Evolutionary conservation across 2,113 vertebrate genomes (phyloP).

Genomic region (Coregonus clupeaformis): DNA sequence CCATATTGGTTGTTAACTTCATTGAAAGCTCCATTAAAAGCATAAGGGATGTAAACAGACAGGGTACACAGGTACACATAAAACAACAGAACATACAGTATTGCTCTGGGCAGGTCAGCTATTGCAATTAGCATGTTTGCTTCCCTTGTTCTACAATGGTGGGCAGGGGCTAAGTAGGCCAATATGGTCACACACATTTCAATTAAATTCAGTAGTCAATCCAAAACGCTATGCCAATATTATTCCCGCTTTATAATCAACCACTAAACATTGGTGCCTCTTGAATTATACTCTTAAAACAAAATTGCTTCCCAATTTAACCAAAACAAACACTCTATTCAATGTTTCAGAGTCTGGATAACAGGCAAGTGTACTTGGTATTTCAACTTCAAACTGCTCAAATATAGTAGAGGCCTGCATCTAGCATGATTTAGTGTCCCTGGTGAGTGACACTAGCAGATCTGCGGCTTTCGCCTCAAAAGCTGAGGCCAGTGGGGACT

Average conservation of each 20-base stretch:
- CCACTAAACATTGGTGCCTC: too few species aligned
- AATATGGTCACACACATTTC: too few species aligned
- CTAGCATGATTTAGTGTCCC: slow-evolving; percentile 5
- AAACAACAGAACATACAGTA: neutral
- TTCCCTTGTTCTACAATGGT: too few species aligned
- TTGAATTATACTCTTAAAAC: too few species aligned
- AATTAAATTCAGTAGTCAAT: too few species aligned
- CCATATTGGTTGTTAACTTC: neutral
- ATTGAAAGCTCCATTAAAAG: neutral
- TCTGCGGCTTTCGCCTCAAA: slow-evolving; percentile 16
- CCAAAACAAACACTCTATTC: too few species aligned
- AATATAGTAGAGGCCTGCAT: neutral
- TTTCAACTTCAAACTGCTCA: neutral
- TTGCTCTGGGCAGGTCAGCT: neutral
- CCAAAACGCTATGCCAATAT: too few species aligned
- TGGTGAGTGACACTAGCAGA: slow-evolving; percentile 9
- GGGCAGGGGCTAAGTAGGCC: too few species aligned
- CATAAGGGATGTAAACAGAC: neutral
- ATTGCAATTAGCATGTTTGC: neutral
- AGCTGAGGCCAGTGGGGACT: slow-evolving; percentile 10
- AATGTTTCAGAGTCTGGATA: too few species aligned
- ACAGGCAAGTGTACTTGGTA: neutral
- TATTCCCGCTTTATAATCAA: too few species aligned
- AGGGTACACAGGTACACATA: neutral
- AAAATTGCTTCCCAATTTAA: too few species aligned